Percentiles rank a stretch among this genome's conserved stretches.
Evolutionary conservation across 2,797 vertebrate genomes (phyloP).

Genomic region (Alauda arvensis): DNA sequence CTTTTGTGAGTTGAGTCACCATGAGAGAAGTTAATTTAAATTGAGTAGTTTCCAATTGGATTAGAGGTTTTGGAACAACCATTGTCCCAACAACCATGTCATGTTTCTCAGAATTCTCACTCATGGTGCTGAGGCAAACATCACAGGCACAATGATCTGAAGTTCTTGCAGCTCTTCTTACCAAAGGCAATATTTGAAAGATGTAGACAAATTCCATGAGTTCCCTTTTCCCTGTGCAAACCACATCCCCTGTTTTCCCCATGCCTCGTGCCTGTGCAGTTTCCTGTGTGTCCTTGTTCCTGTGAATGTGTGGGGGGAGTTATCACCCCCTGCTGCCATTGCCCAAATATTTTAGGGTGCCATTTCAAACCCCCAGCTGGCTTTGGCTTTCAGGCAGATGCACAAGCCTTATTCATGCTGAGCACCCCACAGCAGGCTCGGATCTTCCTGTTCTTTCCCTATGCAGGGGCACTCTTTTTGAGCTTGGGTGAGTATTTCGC

Average conservation of each 20-base stretch:
- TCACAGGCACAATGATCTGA: not conserved
- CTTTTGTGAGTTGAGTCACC: not conserved
- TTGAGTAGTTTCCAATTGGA: not conserved
- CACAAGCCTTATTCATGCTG: not conserved
- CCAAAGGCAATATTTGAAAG: not conserved
- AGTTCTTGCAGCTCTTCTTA: not conserved
- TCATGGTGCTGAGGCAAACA: not conserved
- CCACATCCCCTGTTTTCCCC: not conserved
- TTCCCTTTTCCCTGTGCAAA: not conserved
- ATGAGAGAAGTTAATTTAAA: not conserved
- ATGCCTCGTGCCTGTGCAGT: not conserved
- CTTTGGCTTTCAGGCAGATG: not conserved
- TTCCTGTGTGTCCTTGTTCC: fast-evolving
- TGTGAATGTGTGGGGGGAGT: not conserved
- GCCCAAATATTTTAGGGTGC: not conserved
- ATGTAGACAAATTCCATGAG: not conserved
- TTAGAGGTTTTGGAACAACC: not conserved
- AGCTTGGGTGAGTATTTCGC: not conserved
- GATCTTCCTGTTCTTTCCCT: not conserved
- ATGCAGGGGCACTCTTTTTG: not conserved
- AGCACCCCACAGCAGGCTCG: not conserved
- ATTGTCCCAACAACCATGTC: not conserved
- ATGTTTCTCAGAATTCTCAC: not conserved
- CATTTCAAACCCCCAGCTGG: not conserved
- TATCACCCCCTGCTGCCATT: too few species aligned